These are phyloP conservation scores for Idris sp. DNA, from an alignment of 1,140 invertebrate species.

Conservation along the genomic window DNA sequence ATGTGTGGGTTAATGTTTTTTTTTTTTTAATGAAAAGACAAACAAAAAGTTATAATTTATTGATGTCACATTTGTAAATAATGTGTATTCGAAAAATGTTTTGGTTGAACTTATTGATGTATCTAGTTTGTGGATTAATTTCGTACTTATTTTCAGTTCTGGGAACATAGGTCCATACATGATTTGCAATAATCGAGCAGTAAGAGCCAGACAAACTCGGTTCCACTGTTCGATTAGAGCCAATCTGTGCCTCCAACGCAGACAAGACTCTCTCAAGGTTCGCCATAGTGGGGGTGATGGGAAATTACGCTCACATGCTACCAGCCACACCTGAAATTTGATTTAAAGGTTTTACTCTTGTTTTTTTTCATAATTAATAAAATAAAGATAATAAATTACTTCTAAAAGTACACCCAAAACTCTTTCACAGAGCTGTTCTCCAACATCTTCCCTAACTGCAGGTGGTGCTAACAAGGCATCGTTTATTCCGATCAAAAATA, in stretches of 20 bases:
- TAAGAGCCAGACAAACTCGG: conserved; percentile 92
- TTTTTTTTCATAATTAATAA: background rate
- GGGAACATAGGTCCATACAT: conserved; percentile 95
- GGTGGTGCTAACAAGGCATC: conserved; percentile 94
- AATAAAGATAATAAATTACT: conserved; percentile 67
- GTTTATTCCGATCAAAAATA: conserved; percentile 95
- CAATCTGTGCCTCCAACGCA: conserved; percentile 94
- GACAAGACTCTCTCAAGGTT: conserved; percentile 94
- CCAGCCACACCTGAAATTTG: conserved; percentile 88
- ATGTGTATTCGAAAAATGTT: too few species aligned
- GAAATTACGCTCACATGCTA: conserved; percentile 93
- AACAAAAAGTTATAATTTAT: too few species aligned
- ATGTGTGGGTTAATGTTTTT: too few species aligned
- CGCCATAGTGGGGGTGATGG: conserved; percentile 97
- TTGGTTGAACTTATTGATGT: too few species aligned
- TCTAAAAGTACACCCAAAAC: conserved; percentile 96
- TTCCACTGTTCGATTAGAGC: conserved; percentile 97
- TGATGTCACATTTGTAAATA: too few species aligned
- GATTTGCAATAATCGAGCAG: conserved; percentile 88
- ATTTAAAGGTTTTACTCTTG: too few species aligned
- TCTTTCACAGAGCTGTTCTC: conserved; percentile 95
- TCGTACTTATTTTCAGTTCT: conserved; percentile 88
- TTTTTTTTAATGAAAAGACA: too few species aligned
- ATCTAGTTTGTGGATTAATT: too few species aligned
- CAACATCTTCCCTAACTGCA: conserved; percentile 94